These are phyloP conservation scores for Notoglanidium macrostoma DNA, from an alignment of 2,797 vertebrate genomes.

Conservation along the genomic window DNA sequence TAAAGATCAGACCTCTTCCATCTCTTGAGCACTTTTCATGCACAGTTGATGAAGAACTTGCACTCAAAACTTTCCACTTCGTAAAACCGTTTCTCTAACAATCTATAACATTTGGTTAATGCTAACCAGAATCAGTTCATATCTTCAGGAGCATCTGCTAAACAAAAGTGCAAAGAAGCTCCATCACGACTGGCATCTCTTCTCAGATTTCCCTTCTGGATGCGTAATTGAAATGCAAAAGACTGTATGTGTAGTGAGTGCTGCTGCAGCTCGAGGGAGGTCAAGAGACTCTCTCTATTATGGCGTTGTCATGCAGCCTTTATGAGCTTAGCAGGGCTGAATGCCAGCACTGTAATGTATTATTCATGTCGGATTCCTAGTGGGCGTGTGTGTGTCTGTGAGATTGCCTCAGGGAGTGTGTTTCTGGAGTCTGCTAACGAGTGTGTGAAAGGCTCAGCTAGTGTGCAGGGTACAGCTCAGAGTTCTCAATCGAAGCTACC, in stretches of 20 bases:
- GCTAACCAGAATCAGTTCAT: neutral
- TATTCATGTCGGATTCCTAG: constrained; percentile 81
- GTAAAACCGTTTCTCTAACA: too few species aligned
- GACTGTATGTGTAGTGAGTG: constrained; percentile 67
- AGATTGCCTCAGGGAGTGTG: constrained; percentile 48
- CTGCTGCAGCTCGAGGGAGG: constrained; percentile 69
- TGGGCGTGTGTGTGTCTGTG: constrained; percentile 59
- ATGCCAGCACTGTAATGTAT: constrained; percentile 75
- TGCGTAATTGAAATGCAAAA: constrained; percentile 81
- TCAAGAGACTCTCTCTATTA: constrained; percentile 81
- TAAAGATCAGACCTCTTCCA: neutral
- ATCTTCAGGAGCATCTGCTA: constrained; percentile 27
- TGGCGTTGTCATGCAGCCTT: constrained; percentile 78
- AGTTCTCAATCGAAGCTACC: constrained; percentile 62
- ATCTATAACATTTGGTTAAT: neutral
- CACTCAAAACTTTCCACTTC: neutral
- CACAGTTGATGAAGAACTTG: neutral
- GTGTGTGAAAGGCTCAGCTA: constrained; percentile 53
- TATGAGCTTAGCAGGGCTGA: constrained; percentile 69
- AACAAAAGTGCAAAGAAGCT: constrained; percentile 42
- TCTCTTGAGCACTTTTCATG: neutral
- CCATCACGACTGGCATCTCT: constrained; percentile 25
- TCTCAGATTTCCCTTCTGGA: constrained; percentile 49
- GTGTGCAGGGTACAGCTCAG: constrained; percentile 50
- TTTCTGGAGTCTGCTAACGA: constrained; percentile 57